Percentiles rank a stretch among this genome's conserved stretches.
These are phyloP conservation scores for Hypomecis punctinalis DNA, from an alignment of 2,888 invertebrate genomes.

Conservation along the genomic window DNA sequence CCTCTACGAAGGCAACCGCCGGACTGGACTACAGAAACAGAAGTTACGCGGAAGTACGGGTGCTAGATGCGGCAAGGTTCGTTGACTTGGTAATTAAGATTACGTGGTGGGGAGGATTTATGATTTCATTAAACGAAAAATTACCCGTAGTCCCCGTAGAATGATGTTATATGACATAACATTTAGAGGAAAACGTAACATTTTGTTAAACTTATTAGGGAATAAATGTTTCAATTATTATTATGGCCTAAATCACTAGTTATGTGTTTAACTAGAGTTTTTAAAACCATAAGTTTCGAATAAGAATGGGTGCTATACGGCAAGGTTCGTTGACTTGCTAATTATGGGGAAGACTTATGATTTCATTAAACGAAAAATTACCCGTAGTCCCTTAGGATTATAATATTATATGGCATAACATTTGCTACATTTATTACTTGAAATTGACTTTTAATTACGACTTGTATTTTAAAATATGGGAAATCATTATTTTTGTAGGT, in stretches of 20 bases:
- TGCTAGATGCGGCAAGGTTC: conserved; percentile 29
- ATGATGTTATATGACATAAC: background rate
- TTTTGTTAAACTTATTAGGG: too few relatives aligned
- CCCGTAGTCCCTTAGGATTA: background rate
- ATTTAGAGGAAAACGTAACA: background rate
- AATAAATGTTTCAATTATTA: too few relatives aligned
- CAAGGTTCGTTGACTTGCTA: conserved; percentile 28
- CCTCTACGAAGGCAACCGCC: conserved; percentile 23
- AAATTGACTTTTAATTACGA: too few relatives aligned
- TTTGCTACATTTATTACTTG: too few relatives aligned
- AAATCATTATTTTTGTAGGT: too few relatives aligned
- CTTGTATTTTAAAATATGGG: too few relatives aligned
- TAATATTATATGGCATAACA: background rate
- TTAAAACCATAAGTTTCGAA: too few relatives aligned
- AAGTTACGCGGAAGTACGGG: conserved; percentile 24
- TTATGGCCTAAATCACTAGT: too few relatives aligned
- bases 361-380: conserved; percentile 20
- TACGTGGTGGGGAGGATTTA: conserved; percentile 17
- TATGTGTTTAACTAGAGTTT: too few relatives aligned
- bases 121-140: conserved; percentile 23
- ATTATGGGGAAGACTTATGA: conserved; percentile 22
- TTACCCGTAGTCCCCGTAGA: background rate
- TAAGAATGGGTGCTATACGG: conserved; percentile 20
- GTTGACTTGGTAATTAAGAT: conserved; percentile 25
- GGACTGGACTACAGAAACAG: conserved; percentile 25